These are phyloP conservation scores for Ciconia boyciana DNA, from an alignment of 2,113 vertebrate genomes.

Conservation along the genomic window DNA sequence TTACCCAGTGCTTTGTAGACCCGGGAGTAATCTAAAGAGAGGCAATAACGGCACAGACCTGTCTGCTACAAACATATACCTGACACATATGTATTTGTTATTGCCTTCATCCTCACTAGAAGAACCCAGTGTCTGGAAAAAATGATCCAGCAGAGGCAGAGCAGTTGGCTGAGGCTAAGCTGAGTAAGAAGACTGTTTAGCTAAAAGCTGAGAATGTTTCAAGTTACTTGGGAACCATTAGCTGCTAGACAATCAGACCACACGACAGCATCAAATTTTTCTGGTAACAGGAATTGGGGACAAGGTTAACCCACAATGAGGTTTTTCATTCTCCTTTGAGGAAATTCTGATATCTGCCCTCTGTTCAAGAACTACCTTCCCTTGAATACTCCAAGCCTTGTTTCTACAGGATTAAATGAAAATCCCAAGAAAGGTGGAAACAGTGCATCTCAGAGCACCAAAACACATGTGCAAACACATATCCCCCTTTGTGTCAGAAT, in stretches of 20 bases:
- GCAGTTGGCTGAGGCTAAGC: neutral
- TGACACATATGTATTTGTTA: neutral
- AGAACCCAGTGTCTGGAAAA: neutral
- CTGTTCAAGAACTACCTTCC: neutral
- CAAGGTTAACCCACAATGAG: neutral
- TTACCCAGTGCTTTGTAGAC: neutral
- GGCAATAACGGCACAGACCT: neutral
- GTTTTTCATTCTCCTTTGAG: neutral
- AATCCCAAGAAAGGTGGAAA: neutral
- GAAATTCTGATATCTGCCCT: neutral
- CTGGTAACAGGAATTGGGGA: neutral
- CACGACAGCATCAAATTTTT: rapidly evolving
- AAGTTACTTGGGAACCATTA: neutral
- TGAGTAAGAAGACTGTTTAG: neutral
- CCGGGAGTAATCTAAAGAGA: neutral
- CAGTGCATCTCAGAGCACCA: neutral
- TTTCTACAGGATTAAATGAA: neutral
- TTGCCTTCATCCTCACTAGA: neutral
- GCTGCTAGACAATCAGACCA: neutral
- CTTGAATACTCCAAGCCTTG: neutral
- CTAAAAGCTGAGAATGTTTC: neutral
- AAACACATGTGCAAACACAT: neutral
- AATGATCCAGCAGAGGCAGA: neutral
- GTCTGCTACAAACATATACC: neutral
- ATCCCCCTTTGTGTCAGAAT: neutral